Conservation (phyloP, 2,888 invertebrate genomes). For the Oconnorella tubifera region DNA sequence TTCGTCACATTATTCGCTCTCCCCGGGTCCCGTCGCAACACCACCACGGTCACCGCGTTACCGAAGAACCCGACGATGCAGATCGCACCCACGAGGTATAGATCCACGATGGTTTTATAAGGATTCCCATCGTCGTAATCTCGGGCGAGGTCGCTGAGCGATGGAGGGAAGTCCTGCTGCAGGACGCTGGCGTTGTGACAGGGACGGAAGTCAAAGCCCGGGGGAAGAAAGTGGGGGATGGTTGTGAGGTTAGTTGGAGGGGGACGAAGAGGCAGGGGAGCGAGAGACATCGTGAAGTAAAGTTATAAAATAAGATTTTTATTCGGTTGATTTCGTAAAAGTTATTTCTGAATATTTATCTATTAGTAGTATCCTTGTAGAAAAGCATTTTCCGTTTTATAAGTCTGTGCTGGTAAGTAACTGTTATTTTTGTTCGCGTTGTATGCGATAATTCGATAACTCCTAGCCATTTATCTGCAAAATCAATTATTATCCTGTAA, state of each 20-base stretch:
- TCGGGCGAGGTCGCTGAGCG: background rate
- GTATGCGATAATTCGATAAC: no score
- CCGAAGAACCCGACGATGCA: slow-evolving; percentile 6
- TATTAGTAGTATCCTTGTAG: no score
- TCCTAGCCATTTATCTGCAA: no score
- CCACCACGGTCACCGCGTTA: background rate
- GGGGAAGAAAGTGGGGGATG: background rate
- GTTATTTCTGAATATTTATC: no score
- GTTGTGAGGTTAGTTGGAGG: background rate
- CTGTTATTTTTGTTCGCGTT: no score
- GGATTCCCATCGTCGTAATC: background rate
- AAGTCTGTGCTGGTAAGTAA: no score
- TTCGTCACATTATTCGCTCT: background rate
- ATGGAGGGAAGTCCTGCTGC: background rate
- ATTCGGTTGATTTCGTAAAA: no score
- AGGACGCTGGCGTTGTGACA: background rate
- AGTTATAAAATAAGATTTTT: no score
- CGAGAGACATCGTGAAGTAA: no score
- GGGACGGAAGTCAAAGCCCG: background rate
- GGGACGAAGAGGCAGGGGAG: no score
- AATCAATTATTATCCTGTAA: no score
- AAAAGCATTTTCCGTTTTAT: no score
- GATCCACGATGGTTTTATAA: background rate
- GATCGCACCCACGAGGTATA: background rate
- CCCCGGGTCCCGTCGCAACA: background rate